A percentile compares a stretch with the other conserved stretches of the same genome.
These are phyloP conservation scores for Chaetodon auriga DNA, from an alignment of 2,113 vertebrate species.

Conservation along the genomic window DNA sequence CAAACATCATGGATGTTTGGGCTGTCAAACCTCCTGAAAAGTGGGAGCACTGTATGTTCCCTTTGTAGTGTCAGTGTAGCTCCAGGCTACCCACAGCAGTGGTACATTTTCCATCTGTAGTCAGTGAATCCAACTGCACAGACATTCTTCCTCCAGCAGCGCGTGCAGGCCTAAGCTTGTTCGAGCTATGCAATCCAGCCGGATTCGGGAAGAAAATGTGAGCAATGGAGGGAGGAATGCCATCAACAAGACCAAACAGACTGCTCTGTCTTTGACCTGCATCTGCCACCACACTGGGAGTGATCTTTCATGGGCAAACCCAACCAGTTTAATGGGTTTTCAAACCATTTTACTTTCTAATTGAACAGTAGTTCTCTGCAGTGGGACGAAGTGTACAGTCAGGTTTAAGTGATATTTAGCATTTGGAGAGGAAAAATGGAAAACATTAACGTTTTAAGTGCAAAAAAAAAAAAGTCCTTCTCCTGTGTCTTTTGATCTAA, in stretches of 20 bases:
- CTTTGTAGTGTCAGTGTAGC: conserved; percentile 64
- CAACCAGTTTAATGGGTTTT: conserved; percentile 70
- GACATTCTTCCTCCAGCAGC: conserved; percentile 46
- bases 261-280: conserved; percentile 74
- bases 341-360: background rate
- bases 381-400: background rate
- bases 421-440: background rate
- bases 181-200: conserved; percentile 84
- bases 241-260: conserved; percentile 86
- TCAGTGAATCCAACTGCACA: conserved; percentile 50
- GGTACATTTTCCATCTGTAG: conserved; percentile 60
- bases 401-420: background rate
- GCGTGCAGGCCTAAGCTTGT: conserved; percentile 80
- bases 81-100: conserved; percentile 56
- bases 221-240: conserved; percentile 84
- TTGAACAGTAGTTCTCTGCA: conserved; percentile 4
- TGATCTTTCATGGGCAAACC: conserved; percentile 53
- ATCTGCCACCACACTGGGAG: conserved; percentile 62
- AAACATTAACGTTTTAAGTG: background rate
- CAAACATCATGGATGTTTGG: background rate
- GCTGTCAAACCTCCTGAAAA: background rate
- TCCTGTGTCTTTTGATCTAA: background rate
- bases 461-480: background rate
- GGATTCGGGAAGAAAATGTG: conserved; percentile 84
- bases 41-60: conserved; percentile 13